Evolutionary conservation across 2,797 vertebrate species (phyloP).

Genomic region (Cichlasoma orientale): DNA sequence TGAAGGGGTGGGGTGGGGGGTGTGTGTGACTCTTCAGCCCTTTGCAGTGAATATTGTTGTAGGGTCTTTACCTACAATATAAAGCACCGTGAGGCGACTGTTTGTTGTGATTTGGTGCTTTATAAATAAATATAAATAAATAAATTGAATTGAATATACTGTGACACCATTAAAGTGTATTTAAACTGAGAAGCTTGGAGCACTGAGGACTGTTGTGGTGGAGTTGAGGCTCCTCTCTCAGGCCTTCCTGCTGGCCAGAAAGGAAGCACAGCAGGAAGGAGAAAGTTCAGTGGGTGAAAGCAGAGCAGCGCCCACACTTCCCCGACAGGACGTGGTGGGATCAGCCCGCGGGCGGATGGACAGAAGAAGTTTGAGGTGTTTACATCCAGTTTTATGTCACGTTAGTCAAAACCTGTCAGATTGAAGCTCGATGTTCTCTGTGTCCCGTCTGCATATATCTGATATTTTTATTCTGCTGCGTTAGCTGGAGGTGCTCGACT

Average conservation of each 20-base stretch:
- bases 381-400: background rate
- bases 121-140: too few relatives aligned
- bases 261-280: slow-evolving; percentile 81
- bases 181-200: background rate
- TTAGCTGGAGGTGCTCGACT: background rate
- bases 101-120: too few relatives aligned
- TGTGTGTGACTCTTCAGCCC: too few relatives aligned
- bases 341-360: slow-evolving; percentile 24
- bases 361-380: background rate
- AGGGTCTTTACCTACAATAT: too few relatives aligned
- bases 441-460: background rate
- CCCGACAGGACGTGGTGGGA: slow-evolving; percentile 67
- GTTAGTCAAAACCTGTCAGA: slow-evolving; percentile 6
- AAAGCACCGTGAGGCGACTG: too few relatives aligned
- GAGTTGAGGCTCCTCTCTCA: background rate
- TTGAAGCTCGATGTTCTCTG: background rate
- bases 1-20: background rate
- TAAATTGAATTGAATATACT: background rate
- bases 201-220: background rate
- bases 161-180: background rate
- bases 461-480: background rate
- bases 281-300: slow-evolving; percentile 56
- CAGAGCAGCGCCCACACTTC: slow-evolving; percentile 67
- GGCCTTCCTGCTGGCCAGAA: background rate
- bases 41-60: background rate